These are phyloP conservation scores for Ostrea denselamellosa DNA, from an alignment of 1,140 invertebrate species.

Conservation along the genomic window DNA sequence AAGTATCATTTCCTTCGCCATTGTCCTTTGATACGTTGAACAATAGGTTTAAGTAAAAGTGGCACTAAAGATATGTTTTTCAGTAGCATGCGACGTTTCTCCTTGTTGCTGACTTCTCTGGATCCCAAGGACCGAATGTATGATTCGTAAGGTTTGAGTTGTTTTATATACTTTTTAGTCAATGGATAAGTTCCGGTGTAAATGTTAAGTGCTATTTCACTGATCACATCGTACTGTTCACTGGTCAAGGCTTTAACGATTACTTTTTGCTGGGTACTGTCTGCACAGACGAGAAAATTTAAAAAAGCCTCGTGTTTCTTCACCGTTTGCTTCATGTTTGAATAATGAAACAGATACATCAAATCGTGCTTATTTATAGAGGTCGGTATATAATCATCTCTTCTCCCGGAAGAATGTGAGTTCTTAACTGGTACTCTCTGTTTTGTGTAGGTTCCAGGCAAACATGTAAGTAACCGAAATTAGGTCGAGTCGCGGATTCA, in stretches of 20 bases:
- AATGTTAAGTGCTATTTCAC: slow-evolving; percentile 43
- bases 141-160: slow-evolving; percentile 41
- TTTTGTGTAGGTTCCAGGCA: slow-evolving; percentile 43
- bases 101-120: neutral
- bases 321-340: slow-evolving; percentile 28
- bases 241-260: slow-evolving; percentile 26
- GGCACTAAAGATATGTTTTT: neutral
- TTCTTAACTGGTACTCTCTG: slow-evolving; percentile 47
- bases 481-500: slow-evolving; percentile 30
- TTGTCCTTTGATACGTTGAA: neutral
- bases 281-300: neutral
- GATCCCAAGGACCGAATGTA: slow-evolving; percentile 36
- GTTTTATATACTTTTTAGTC: slow-evolving; percentile 8
- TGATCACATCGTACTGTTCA: slow-evolving; percentile 8
- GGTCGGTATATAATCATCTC: slow-evolving; percentile 46
- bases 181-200: slow-evolving; percentile 28
- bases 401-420: slow-evolving; percentile 48
- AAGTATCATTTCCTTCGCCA: slow-evolving; percentile 40
- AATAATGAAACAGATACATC: slow-evolving; percentile 19
- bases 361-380: neutral
- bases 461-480: slow-evolving; percentile 47
- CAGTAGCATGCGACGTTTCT: neutral
- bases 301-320: neutral
- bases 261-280: slow-evolving; percentile 19
- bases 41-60: slow-evolving; percentile 28